phyloP scores from a whole-genome alignment of 2,888 invertebrate species.

The Anthophora plumipes region DNA sequence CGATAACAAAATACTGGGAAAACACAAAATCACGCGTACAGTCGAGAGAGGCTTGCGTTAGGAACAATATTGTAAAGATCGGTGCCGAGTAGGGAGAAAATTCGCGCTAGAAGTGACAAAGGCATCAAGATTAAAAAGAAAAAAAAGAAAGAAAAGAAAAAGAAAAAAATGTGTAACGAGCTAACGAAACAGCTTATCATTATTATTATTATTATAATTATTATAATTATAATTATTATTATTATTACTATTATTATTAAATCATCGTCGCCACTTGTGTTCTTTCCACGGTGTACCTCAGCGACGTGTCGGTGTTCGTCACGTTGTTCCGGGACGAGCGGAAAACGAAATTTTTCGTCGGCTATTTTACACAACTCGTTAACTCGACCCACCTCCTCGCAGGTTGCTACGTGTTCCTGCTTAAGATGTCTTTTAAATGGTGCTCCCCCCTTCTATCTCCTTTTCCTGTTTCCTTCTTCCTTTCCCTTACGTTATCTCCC shows the following conservation, averaged over 20 bases:
- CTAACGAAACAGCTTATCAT: constrained; percentile 10
- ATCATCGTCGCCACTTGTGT: constrained; percentile 68
- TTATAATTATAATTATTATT: not conserved
- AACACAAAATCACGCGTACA: not conserved
- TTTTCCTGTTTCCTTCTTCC: constrained; percentile 14
- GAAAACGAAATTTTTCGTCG: constrained; percentile 21
- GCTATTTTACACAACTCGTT: not conserved
- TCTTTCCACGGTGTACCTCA: constrained; percentile 58
- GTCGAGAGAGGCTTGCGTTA: constrained; percentile 9
- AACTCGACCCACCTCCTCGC: constrained; percentile 5
- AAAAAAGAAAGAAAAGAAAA: constrained; percentile 26
- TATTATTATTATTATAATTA: not conserved
- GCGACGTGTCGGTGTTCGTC: constrained; percentile 16
- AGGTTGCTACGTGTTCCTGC: constrained; percentile 33
- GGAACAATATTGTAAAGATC: constrained; percentile 5
- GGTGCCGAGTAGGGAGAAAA: constrained; percentile 5
- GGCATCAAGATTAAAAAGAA: constrained; percentile 23
- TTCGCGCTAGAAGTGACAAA: constrained; percentile 21
- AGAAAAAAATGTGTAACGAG: not conserved
- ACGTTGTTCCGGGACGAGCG: constrained; percentile 21
- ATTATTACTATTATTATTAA: constrained; percentile 6
- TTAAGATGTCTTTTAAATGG: constrained; percentile 60
- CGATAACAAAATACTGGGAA: not conserved
- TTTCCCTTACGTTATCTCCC: not conserved
- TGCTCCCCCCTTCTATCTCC: constrained; percentile 56